These are phyloP conservation scores for Alligator sinensis DNA, from an alignment of 2,113 vertebrate genomes.

Conservation along the genomic window DNA sequence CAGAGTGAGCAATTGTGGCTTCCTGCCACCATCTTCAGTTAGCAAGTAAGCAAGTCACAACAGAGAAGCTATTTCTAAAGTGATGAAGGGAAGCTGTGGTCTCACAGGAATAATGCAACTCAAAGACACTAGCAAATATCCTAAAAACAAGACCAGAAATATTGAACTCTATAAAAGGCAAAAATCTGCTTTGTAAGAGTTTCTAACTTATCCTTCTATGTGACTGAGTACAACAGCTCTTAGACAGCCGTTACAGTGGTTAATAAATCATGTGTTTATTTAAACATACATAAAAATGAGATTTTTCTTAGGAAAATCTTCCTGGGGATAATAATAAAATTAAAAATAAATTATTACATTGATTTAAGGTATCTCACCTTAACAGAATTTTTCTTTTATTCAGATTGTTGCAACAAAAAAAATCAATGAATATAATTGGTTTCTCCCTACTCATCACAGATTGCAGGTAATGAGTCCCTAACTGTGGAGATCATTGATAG, in stretches of 20 bases:
- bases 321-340: neutral
- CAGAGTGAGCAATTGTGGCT: conserved; percentile 67
- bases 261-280: neutral
- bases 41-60: conserved; percentile 38
- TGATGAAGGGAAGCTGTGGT: neutral
- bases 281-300: neutral
- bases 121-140: neutral
- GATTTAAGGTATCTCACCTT: neutral
- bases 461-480: neutral
- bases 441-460: neutral
- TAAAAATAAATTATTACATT: neutral
- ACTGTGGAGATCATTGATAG: neutral
- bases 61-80: conserved; percentile 46
- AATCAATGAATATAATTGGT: neutral
- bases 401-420: neutral
- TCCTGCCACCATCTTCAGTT: conserved; percentile 64
- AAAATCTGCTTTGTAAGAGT: neutral
- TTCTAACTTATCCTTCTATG: neutral
- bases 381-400: neutral
- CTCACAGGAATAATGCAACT: conserved; percentile 11
- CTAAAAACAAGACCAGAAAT: neutral
- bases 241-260: neutral
- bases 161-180: neutral
- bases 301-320: neutral
- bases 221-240: neutral